These are phyloP conservation scores for Erpornis zantholeuca DNA, from an alignment of 2,113 vertebrate genomes.

Conservation along the genomic window DNA sequence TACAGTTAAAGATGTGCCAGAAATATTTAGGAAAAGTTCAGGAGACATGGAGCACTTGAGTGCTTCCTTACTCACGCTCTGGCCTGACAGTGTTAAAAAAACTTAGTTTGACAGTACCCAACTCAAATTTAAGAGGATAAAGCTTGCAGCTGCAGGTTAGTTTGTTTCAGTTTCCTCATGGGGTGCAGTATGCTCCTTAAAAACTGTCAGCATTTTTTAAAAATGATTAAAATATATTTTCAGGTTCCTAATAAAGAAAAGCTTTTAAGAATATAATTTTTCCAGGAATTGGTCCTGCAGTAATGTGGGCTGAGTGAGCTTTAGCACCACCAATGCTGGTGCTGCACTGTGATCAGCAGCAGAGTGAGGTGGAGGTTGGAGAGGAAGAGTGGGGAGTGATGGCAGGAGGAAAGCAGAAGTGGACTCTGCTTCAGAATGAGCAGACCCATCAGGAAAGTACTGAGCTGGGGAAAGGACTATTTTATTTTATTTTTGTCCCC, in stretches of 20 bases:
- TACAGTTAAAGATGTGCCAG: conserved; percentile 2
- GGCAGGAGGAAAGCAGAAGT: background rate
- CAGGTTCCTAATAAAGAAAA: background rate
- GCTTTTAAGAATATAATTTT: background rate
- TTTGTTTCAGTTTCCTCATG: background rate
- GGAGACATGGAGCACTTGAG: background rate
- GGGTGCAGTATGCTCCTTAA: background rate
- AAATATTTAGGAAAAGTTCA: background rate
- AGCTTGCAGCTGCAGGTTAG: background rate
- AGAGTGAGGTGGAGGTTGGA: background rate
- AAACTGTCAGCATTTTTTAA: background rate
- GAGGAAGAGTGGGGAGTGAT: background rate
- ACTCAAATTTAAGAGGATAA: background rate
- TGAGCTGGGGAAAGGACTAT: background rate
- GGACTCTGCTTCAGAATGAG: background rate
- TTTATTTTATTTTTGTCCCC: background rate
- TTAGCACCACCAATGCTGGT: background rate
- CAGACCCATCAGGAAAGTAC: background rate
- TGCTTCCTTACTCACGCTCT: background rate
- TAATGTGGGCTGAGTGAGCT: background rate
- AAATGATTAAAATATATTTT: background rate
- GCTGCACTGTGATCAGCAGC: background rate
- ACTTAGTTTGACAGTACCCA: background rate
- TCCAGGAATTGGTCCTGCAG: background rate
- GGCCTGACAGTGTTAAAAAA: background rate